phyloP scores from a whole-genome alignment of 2,888 invertebrate genomes.

The Pomacea canaliculata region DNA sequence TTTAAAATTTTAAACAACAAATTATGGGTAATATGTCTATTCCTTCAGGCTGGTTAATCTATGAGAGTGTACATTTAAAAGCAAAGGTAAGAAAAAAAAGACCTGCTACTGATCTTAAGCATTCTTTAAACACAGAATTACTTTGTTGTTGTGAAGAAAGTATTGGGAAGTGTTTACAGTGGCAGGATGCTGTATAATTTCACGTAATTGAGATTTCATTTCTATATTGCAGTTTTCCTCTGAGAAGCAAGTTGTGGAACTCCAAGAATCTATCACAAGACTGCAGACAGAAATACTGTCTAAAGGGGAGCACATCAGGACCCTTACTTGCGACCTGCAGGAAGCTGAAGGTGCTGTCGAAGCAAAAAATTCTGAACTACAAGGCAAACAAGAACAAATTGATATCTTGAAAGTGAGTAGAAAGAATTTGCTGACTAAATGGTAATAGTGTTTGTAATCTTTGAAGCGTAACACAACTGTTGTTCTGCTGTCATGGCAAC shows the following conservation, averaged over 20 bases:
- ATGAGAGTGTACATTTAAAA: neutral
- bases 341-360: slow-evolving; percentile 45
- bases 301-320: slow-evolving; percentile 46
- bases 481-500: too few relatives aligned
- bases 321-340: slow-evolving; percentile 42
- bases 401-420: slow-evolving; percentile 53
- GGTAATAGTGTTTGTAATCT: too few relatives aligned
- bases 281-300: slow-evolving; percentile 44
- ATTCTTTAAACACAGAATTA: too few relatives aligned
- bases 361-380: slow-evolving; percentile 42
- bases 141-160: too few relatives aligned
- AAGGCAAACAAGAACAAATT: slow-evolving; percentile 52
- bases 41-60: neutral
- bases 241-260: slow-evolving; percentile 22
- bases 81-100: too few relatives aligned
- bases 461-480: too few relatives aligned
- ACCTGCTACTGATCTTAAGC: too few relatives aligned
- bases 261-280: slow-evolving; percentile 1
- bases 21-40: neutral
- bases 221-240: slow-evolving; percentile 12
- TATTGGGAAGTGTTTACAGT: too few relatives aligned
- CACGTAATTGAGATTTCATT: neutral
- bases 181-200: too few relatives aligned
- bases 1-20: too few relatives aligned
- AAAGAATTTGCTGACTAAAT: neutral